Evolutionary conservation across 1,140 invertebrate species (phyloP), one percentile per base, ranked within the genome.

Genomic region (Diorhabda carinulata): DNA sequence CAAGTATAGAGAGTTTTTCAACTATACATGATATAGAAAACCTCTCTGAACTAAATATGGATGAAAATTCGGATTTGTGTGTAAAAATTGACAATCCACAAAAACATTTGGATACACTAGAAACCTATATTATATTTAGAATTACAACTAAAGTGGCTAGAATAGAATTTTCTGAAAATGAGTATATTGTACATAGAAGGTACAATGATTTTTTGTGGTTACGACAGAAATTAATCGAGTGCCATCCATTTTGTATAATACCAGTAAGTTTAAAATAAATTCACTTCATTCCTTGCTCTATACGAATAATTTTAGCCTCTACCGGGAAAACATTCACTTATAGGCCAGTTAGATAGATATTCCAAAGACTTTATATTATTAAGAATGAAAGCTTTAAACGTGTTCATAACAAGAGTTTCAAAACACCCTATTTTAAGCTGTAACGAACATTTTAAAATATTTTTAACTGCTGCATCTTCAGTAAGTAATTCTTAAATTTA

Each of bases 171-270:
- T 84, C 86, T 57, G 84, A 87, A 70, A 85, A 82, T 64, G 90
- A 92, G 74, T 92, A 89, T 76, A 77, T 87, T 66, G 90, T 92
- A 41, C 80, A 89, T 45, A 82, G 90, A 70, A 82, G 90, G 65
- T 92, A 92, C 78, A 92, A 91, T 82, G 91, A 92, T 78, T 92
- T 92, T 74, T 79, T 90, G 61, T 91, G 90, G 90, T 74, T 92
- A 3, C 80, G 89, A 70, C 87, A 90, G 71, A 88, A 87, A 74
- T 79, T 91, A 44, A 83, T 90, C 52, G 88, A 90, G 72, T 81
- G 78, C 3, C 88, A 90, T 81, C 87, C 88, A 9, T 88, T 88
- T 64, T 89, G 88, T 76, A 85, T 92, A 65, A 85, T 91, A 69
- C 90, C 90, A 40, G 89, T 91, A 83, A 84, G 80, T 77, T 67